phyloP scores from a whole-genome alignment of 2,797 vertebrate species.

The Molossus molossus region DNA sequence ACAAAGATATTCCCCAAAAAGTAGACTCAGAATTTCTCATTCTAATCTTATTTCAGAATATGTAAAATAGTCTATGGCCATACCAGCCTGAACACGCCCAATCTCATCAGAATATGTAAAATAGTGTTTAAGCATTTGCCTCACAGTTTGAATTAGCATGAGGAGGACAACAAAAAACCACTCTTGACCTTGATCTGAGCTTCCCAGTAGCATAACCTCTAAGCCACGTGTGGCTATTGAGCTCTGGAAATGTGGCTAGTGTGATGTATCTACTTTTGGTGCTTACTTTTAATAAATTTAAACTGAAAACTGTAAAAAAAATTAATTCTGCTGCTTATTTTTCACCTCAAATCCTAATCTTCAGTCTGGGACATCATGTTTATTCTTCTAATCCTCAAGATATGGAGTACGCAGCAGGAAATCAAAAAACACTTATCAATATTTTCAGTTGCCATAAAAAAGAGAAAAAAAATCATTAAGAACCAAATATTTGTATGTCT shows the following conservation, averaged over 20 bases:
- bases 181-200: not conserved
- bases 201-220: not conserved
- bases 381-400: constrained; percentile 51
- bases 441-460: constrained; percentile 44
- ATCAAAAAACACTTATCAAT: constrained; percentile 51
- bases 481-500: constrained; percentile 39
- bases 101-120: not conserved
- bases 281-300: constrained; percentile 7
- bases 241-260: not conserved
- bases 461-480: constrained; percentile 42
- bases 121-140: not conserved
- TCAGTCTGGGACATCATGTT: constrained; percentile 68
- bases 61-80: not conserved
- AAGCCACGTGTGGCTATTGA: not conserved
- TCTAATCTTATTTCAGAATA: not conserved
- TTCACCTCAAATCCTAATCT: constrained; percentile 61
- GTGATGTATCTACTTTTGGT: not conserved
- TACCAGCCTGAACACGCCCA: too few species aligned
- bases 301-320: not conserved
- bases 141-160: not conserved
- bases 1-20: not conserved
- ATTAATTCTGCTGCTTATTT: constrained; percentile 71
- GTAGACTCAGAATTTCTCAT: not conserved
- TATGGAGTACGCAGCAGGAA: constrained; percentile 20
- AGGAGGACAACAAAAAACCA: not conserved